These are phyloP conservation scores for Cetonia aurata DNA, from an alignment of 2,888 invertebrate species.

Conservation along the genomic window DNA sequence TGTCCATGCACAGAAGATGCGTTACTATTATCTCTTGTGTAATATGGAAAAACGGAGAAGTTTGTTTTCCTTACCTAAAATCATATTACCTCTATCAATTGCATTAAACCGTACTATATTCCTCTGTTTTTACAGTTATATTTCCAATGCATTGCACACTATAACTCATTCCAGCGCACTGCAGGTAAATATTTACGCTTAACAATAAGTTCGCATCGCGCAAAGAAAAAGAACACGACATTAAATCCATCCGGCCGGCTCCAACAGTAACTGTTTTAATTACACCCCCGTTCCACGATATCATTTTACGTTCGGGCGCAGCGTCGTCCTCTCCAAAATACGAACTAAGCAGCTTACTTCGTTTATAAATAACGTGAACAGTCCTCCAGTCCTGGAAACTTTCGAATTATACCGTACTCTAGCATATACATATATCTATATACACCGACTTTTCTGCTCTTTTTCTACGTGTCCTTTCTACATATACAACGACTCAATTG, in stretches of 20 bases:
- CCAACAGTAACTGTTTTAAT: slow-evolving; percentile 16
- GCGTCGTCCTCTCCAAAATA: slow-evolving; percentile 5
- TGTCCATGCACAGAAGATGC: too few relatives aligned
- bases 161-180: too few relatives aligned
- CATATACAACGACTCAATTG: slow-evolving; percentile 35
- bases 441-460: slow-evolving; percentile 35
- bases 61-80: too few relatives aligned
- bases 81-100: too few relatives aligned
- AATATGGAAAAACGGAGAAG: too few relatives aligned
- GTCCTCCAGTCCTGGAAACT: slow-evolving; percentile 5
- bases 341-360: slow-evolving; percentile 21
- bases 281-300: neutral
- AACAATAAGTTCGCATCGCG: too few relatives aligned
- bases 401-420: slow-evolving; percentile 16
- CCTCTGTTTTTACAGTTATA: too few relatives aligned
- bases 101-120: too few relatives aligned
- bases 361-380: slow-evolving; percentile 26
- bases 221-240: neutral
- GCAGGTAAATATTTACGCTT: too few relatives aligned
- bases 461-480: slow-evolving; percentile 20
- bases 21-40: too few relatives aligned
- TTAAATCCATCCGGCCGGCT: slow-evolving; percentile 11
- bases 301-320: neutral
- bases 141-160: too few relatives aligned
- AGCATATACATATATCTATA: too few relatives aligned